phyloP scores from a whole-genome alignment of 2,888 invertebrate genomes.

The Netelia inedita region DNA sequence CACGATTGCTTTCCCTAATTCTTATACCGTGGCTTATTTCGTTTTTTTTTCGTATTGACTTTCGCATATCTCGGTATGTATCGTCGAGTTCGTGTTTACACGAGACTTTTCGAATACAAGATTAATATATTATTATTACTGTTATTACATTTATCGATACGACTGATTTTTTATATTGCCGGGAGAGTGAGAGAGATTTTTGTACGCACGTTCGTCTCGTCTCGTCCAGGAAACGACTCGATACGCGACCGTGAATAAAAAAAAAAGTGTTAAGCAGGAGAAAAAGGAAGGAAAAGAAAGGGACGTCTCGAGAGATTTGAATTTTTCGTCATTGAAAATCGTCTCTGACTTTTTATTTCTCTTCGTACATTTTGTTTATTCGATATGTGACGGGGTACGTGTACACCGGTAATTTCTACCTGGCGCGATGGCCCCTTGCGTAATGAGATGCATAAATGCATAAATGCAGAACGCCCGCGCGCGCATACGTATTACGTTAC shows the following conservation, averaged over 20 bases:
- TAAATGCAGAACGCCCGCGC: slow-evolving; percentile 77
- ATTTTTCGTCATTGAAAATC: slow-evolving; percentile 35
- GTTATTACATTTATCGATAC: too few species aligned
- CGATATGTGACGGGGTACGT: neutral
- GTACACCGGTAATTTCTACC: slow-evolving; percentile 47
- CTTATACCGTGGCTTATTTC: too few species aligned
- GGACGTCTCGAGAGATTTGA: slow-evolving; percentile 14
- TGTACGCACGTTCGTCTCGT: neutral
- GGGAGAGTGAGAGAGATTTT: neutral
- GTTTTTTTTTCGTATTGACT: too few species aligned
- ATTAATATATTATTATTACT: too few species aligned
- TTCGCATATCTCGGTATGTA: neutral
- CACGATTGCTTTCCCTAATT: too few species aligned
- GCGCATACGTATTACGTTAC: slow-evolving; percentile 25
- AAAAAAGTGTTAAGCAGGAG: neutral
- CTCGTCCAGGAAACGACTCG: neutral
- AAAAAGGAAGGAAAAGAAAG: neutral
- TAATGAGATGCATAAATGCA: slow-evolving; percentile 83
- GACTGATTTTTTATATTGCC: too few species aligned
- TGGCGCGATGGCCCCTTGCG: slow-evolving; percentile 28
- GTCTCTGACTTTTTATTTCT: slow-evolving; percentile 5
- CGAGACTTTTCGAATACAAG: too few species aligned
- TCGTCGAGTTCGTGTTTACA: too few species aligned
- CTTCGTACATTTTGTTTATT: slow-evolving; percentile 8
- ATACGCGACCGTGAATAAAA: neutral